Evolutionary conservation across 2,888 invertebrate genomes (phyloP).

Genomic region (Drosophila nigritarsus): DNA sequence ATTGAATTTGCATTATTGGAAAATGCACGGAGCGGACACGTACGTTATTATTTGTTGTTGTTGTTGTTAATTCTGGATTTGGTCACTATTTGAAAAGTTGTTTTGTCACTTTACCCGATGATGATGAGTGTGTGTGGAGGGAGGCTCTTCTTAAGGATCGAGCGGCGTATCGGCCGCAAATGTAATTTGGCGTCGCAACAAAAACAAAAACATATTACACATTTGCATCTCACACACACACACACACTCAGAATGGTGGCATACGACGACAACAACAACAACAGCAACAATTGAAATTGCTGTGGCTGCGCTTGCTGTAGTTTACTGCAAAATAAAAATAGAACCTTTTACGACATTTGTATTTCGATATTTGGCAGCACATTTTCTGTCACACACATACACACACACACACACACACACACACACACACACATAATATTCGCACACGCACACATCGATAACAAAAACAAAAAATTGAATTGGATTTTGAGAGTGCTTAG

Average conservation of each 20-base stretch:
- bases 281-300: slow-evolving; percentile 36
- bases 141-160: slow-evolving; percentile 61
- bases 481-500: slow-evolving; percentile 14
- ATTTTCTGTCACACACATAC: slow-evolving; percentile 59
- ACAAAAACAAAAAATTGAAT: slow-evolving; percentile 36
- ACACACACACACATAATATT: slow-evolving; percentile 6
- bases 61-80: neutral
- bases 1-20: slow-evolving; percentile 76
- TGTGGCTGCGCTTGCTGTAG: slow-evolving; percentile 45
- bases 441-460: slow-evolving; percentile 28
- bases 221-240: slow-evolving; percentile 65
- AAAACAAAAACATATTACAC: slow-evolving; percentile 74
- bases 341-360: slow-evolving; percentile 73
- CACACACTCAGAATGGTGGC: slow-evolving; percentile 5
- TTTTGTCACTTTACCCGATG: slow-evolving; percentile 25
- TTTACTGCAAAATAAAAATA: slow-evolving; percentile 79
- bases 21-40: slow-evolving; percentile 52
- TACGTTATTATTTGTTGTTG: neutral
- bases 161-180: slow-evolving; percentile 75
- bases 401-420: slow-evolving; percentile 25
- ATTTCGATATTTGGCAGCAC: slow-evolving; percentile 59
- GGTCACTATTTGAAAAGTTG: slow-evolving; percentile 6
- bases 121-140: slow-evolving; percentile 8
- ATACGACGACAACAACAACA: slow-evolving; percentile 42
- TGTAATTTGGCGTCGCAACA: slow-evolving; percentile 77